Evolutionary conservation across 2,113 vertebrate species (phyloP).

Genomic region (Malurus alboscapulatus): DNA sequence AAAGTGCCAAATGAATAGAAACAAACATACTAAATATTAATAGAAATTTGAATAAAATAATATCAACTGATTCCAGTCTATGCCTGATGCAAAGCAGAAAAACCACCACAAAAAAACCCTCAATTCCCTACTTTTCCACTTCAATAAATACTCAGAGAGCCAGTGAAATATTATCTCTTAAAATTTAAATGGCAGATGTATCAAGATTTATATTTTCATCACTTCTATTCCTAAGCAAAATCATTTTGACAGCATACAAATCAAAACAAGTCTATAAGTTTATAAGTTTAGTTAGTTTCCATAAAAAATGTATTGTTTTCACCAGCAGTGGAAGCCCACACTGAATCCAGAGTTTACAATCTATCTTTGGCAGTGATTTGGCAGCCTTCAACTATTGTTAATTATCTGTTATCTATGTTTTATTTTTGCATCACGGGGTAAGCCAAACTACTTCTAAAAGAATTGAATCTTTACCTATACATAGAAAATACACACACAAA

Average conservation of each 20-base stretch:
- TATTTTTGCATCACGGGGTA: constrained; percentile 32
- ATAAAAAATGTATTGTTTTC: not conserved
- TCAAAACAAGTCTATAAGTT: not conserved
- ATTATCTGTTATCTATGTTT: constrained; percentile 13
- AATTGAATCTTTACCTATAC: constrained; percentile 13
- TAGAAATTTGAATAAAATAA: not conserved
- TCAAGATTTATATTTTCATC: not conserved
- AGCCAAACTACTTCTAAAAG: constrained; percentile 50
- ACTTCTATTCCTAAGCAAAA: not conserved
- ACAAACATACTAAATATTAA: not conserved
- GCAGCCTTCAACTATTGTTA: constrained; percentile 10
- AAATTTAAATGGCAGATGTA: not conserved
- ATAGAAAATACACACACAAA: not conserved
- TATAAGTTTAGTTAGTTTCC: not conserved
- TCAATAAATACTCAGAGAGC: not conserved
- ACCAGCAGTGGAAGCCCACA: not conserved
- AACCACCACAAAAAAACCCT: rapidly evolving
- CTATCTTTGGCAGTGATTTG: not conserved
- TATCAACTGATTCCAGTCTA: not conserved
- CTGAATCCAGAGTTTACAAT: not conserved
- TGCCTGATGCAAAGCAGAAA: not conserved
- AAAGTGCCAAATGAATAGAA: not conserved
- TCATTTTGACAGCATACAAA: not conserved
- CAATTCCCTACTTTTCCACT: not conserved
- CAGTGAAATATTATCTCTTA: not conserved